Base-by-base conservation (phyloP, 1,140 invertebrate species). In the Drosophila nigromelanica region DNA sequence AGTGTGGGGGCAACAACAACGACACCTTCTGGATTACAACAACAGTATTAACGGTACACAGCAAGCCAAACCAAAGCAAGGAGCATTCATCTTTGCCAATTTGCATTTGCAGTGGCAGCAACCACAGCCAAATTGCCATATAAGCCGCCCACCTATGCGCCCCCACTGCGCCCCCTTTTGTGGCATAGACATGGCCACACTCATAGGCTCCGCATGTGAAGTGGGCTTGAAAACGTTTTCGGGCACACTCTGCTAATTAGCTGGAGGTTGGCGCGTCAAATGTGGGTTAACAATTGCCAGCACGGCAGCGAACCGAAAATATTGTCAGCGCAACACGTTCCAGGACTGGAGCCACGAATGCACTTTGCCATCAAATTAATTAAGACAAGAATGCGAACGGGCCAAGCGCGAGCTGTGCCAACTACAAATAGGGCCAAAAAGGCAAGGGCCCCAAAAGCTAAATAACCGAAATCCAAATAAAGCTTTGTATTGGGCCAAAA, bases 361-460 rank as follows among this genome's bases (percentile, higher is more conserved):
- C 77, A 76, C 76, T 77, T 85, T 87, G 87, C 55, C 89, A 91
- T 90, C 79, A 90, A 91, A 91, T 91, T 91, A 91, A 91, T 91
- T 91, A 91, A 91, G 85, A 80, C 76, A 67, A 69, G 74, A 63
- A 74, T 76, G 78, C 66, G 67, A 76, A 67, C 66, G 72, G 43
- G 66, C 51, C 51, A 47, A 80, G 37, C 55, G 24, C 55, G 54
- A 39, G 33, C 35, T 27, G n/a, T 11, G 73, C 61, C 18, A 70
- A 48, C 56, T 51, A 24, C 75, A 73, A 74, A 79, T 64, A 75
- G 56, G 77, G 72, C 18, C 24, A 51, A 42, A 45, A 27, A 24
- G 39, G 4, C 33, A 48, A 61, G 40, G 47, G 30, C 1, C 15
- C 58, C 73, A 70, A 43, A 70, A 76, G 27, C 27, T 2, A 5